Base-by-base conservation (phyloP, 2,888 invertebrate species). In the Agapostemon virescens region DNA sequence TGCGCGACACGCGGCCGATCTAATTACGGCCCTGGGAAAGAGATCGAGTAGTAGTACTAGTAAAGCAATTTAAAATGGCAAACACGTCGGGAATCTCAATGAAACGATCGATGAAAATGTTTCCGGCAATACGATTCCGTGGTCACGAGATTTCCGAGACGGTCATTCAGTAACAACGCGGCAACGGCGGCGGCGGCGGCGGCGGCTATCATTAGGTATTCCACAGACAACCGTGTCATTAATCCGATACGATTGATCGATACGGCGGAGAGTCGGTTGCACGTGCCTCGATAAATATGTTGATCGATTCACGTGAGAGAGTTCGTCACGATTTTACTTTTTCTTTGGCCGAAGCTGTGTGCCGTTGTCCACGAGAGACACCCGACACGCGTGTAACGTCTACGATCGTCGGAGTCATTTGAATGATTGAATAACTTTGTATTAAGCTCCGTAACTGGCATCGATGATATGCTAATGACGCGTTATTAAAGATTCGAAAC, bases 231-330 rank as follows among this genome's bases (percentile, higher is more conserved):
- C 75, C 74, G 64, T 78, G 78, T 81, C 66, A 74, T 83, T 77
- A 79, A 84, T 79, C 79, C 77, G 79, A 67, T 71, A 13, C 66
- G 70, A 77, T 79, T 77, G 79, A 79, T 77, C 77, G 70, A 77
- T 77, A 69, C 67, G 70, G 61, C 26, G 52, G 67, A 15, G n/a
- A 15, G 78, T 17, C 42, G 36, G 38, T 33, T 58, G 82, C 82
- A 66, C 83, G 81, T 75, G 81, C 78, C 78, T 23, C 73, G 74
- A 52, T 84, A 80, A 84, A 87, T 82, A 85, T 82, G 84, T 84
- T 80, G 84, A 87, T 86, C 84, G 86, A 87, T 85, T 88, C 84
- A 85, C 87, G 87, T 76, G 74, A 67, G 23, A 42, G 67, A 66
- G 26, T 15, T 42, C 42, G 42, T 30, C 67, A 30, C 67, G 67